Base-by-base conservation (phyloP, 2,888 invertebrate species). In the Drosophila kuntzei region DNA sequence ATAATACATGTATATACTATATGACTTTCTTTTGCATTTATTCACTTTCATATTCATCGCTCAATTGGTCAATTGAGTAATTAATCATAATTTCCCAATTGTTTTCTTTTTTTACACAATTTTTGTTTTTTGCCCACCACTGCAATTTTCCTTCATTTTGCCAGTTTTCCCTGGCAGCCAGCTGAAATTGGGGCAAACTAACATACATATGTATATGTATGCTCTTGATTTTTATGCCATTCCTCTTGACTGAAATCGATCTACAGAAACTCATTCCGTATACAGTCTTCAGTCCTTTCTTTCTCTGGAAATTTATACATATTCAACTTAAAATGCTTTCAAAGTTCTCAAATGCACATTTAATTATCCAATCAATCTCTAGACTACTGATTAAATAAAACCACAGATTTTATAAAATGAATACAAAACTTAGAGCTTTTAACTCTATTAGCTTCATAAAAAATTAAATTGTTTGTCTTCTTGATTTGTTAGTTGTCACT, bases 1-100 rank as follows among this genome's bases (percentile, higher is more conserved):
- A 12, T 5, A 12, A 36, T 36, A 14, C n/a, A 34, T 34, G 12
- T n/a, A n/a, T n/a, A n/a, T n/a, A n/a, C 18, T 16, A 22, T 11
- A 3, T 27, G n/a, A 39, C 16, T 44, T 44, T 8, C 34, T 51
- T 43, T 60, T 34, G 9, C 41, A 43, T 50, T 36, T 36, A 18
- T 41, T 14, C 46, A 18, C 18, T 27, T 49, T 49, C 27, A 12
- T 12, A 41, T 16, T 41, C 9, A 39, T 25, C 16, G 25, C 60
- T 43, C 44, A 44, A 58, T 61, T 76, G 51, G 37, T n/a, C 18
- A 22, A 22, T 51, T 22, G 7, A 41, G 41, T 43, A 51, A 78
- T 78, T 75, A 75, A 79, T 79, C 76, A 65, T 46, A 43, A 54
- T 66, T 44, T 54, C 16, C 27, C 41, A 54, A 34, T 50, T 39